Conservation (phyloP, 2,888 invertebrate genomes). For the Fissipunctia ypsillon region DNA sequence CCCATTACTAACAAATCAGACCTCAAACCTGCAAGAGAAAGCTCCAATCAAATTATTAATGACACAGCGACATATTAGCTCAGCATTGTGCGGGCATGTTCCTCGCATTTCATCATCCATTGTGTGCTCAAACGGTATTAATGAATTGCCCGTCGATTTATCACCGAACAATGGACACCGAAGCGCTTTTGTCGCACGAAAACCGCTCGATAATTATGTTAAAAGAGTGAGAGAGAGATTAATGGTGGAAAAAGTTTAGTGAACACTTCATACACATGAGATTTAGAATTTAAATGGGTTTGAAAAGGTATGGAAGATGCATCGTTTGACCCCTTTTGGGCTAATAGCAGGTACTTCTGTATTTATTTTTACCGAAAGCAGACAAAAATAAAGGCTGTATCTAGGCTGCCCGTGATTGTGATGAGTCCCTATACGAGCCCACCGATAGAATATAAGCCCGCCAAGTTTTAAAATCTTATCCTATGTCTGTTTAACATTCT, state of each 20-base stretch:
- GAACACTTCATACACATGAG: conserved; percentile 53
- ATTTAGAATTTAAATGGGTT: conserved; percentile 6
- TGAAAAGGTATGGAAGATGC: background rate
- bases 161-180: conserved; percentile 66
- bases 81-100: conserved; percentile 49
- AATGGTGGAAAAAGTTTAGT: conserved; percentile 64
- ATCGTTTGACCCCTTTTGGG: conserved; percentile 14
- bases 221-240: conserved; percentile 62
- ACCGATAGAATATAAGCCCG: too few species aligned
- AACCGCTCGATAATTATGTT: conserved; percentile 67
- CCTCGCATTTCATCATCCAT: conserved; percentile 67
- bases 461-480: background rate
- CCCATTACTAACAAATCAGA: conserved; percentile 13
- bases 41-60: conserved; percentile 67
- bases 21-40: conserved; percentile 50
- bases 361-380: background rate
- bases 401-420: background rate
- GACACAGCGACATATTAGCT: conserved; percentile 56
- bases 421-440: background rate
- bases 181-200: conserved; percentile 63
- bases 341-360: conserved; percentile 8
- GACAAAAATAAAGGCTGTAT: background rate
- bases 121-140: conserved; percentile 68
- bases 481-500: background rate
- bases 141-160: conserved; percentile 73